Base-by-base conservation (phyloP, 1,140 invertebrate species). In the Anthonomus grandis region DNA sequence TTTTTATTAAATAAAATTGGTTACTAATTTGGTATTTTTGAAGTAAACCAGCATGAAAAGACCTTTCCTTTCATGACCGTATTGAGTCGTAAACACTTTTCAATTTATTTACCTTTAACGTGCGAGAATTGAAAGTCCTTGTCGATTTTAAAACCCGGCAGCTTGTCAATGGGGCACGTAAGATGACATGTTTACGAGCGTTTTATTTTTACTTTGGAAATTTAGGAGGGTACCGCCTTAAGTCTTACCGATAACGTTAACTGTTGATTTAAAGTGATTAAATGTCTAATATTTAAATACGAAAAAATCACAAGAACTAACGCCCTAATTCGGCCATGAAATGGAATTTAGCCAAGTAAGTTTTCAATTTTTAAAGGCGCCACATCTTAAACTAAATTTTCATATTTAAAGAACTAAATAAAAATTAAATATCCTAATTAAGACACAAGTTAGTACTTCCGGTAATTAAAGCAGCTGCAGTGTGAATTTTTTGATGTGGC, bases 131-230 rank as follows among this genome's bases (percentile, higher is more conserved):
- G 15, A 48, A 42, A 48, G 22, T 36, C 23, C 36, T 24, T 45
- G 5, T 12, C 42, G 22, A 38, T 38, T 45, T 45, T 23, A 45
- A 45, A 45, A 22, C 42, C 18, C 42, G 19, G 21, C 15, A n/a
- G 22, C 42, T 45, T 45, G 42, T 45, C 42, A 45, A 48, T 48
- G 46, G 17, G 46, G 13, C 25, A 34, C 36, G n/a, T 2, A 48
- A 34, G 46, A 34, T 27, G 46, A 48, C 46, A 36, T 31, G 36
- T 48, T 48, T 48, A 48, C 18, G 31, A 36, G n/a, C n/a, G n/a
- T n/a, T n/a, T n/a, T n/a, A n/a, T n/a, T n/a, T n/a, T n/a, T n/a
- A n/a, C n/a, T n/a, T n/a, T n/a, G n/a, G n/a, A n/a, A n/a, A n/a
- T n/a, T n/a, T n/a, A n/a, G n/a, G n/a, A n/a, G n/a, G n/a, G n/a